Evolutionary conservation across 1,140 invertebrate genomes (phyloP).

Genomic region (Chlorops oryzae): DNA sequence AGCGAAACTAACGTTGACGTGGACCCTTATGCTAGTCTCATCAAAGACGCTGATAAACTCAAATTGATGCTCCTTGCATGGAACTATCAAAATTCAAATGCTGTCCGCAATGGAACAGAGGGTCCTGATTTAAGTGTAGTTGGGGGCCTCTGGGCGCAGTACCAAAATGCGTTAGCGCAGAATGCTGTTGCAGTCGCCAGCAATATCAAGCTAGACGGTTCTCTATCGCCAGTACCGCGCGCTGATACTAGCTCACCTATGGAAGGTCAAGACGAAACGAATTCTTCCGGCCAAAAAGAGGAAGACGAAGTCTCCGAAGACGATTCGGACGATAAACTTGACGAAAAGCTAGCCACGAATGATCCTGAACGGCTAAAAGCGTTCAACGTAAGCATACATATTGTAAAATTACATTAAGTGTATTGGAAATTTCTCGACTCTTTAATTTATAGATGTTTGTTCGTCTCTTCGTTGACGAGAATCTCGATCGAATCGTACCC

Average conservation of each 20-base stretch:
- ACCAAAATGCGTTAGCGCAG: conserved; percentile 52
- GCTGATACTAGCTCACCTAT: conserved; percentile 45
- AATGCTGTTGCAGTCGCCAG: conserved; percentile 37
- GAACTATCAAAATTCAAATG: conserved; percentile 71
- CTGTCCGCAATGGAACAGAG: conserved; percentile 48
- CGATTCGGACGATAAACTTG: conserved; percentile 83
- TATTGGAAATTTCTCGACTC: not conserved
- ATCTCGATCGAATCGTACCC: conserved; percentile 90
- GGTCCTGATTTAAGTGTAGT: conserved; percentile 51
- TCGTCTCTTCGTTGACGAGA: conserved; percentile 93
- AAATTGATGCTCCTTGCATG: conserved; percentile 78
- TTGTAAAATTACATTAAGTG: not conserved
- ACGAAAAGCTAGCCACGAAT: conserved; percentile 67
- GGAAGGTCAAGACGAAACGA: conserved; percentile 81
- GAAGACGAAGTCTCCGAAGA: conserved; percentile 89
- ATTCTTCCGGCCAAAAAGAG: conserved; percentile 87
- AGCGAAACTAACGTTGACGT: conserved; percentile 28
- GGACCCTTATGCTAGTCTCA: conserved; percentile 47
- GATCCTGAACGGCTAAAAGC: conserved; percentile 94
- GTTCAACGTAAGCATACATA: conserved; percentile 81
- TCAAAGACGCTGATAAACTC: conserved; percentile 77
- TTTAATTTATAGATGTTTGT: conserved; percentile 84
- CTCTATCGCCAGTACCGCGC: conserved; percentile 40
- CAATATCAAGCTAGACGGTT: conserved; percentile 34
- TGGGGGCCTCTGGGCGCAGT: conserved; percentile 72